Base-by-base conservation (phyloP, 2,888 invertebrate species). In the Endotricha flammealis region DNA sequence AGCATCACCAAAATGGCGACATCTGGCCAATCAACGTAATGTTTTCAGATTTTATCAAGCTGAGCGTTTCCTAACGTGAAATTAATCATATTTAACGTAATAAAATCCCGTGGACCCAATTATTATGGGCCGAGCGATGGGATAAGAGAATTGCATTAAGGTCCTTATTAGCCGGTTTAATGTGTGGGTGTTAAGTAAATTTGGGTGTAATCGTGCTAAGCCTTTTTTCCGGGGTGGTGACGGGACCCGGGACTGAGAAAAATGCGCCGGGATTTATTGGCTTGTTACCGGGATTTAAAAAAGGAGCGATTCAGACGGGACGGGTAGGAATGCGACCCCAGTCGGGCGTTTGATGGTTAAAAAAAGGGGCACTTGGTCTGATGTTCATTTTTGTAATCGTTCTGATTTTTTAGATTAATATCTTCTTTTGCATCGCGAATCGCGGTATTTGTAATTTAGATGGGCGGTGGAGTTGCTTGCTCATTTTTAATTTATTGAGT, bases 131-230 rank as follows among this genome's bases (percentile, higher is more conserved):
- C 63, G 56, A 46, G 57, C 57, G 55, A 53, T 53, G 53, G 63
- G 73, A 78, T 77, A 74, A 75, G 78, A 67, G 71, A 81, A 83
- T 83, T 74, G 67, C 60, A 73, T 80, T 79, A 79, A 69, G 57
- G 53, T 65, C 73, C 77, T 81, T 74, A 83, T 83, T 81, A 82
- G 64, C 64, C 64, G 67, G 69, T 68, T 75, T 75, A 81, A 79
- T 75, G 76, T 69, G 77, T 76, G 72, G 75, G 85, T 85, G 87
- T 83, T 87, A 86, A 87, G 87, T 87, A 87, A 86, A 88, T 87
- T 87, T 85, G 77, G 63, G 69, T 83, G 85, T 87, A 85, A 87
- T 86, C 83, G 75, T 64, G 68, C 64, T 78, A 77, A 85, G 74
- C 79, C 81, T 79, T 86, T 77, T 81, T 77, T 63, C 61, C 59